These are phyloP conservation scores for Apteryx owenii DNA, from an alignment of 2,113 vertebrate genomes.

Conservation along the genomic window DNA sequence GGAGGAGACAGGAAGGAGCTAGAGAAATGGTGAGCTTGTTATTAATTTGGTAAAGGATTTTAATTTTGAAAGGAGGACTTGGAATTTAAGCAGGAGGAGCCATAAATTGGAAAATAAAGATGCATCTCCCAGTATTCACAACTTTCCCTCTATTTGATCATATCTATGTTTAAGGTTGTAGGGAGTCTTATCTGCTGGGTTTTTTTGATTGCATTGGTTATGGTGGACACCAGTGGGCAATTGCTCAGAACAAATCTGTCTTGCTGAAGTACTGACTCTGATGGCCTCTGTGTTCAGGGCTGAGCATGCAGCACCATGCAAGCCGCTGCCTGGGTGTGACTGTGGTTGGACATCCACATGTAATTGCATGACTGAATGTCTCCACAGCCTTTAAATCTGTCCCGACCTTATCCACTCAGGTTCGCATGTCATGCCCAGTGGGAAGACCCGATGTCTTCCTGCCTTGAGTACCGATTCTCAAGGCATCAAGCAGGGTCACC, in stretches of 20 bases:
- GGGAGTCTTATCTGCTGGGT: not conserved
- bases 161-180: not conserved
- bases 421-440: rapidly evolving
- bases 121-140: not conserved
- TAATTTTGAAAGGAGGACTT: slow-evolving; percentile 24
- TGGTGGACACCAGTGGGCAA: not conserved
- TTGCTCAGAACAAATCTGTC: not conserved
- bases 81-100: not conserved
- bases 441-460: not conserved
- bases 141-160: not conserved
- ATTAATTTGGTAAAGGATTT: slow-evolving; percentile 16
- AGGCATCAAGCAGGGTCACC: not conserved
- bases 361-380: rapidly evolving
- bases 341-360: not conserved
- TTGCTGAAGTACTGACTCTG: not conserved
- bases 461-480: rapidly evolving
- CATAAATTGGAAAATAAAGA: slow-evolving; percentile 12
- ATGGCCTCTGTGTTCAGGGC: not conserved
- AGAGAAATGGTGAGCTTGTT: slow-evolving; percentile 28
- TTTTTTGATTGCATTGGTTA: not conserved
- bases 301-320: not conserved
- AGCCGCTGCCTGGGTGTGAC: not conserved
- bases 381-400: rapidly evolving
- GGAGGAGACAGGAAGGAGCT: not conserved
- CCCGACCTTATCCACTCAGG: rapidly evolving